A percentile compares a stretch with the other conserved stretches of the same genome.
Evolutionary conservation across 2,113 vertebrate genomes (phyloP).

Genomic region (Mustelus asterias): DNA sequence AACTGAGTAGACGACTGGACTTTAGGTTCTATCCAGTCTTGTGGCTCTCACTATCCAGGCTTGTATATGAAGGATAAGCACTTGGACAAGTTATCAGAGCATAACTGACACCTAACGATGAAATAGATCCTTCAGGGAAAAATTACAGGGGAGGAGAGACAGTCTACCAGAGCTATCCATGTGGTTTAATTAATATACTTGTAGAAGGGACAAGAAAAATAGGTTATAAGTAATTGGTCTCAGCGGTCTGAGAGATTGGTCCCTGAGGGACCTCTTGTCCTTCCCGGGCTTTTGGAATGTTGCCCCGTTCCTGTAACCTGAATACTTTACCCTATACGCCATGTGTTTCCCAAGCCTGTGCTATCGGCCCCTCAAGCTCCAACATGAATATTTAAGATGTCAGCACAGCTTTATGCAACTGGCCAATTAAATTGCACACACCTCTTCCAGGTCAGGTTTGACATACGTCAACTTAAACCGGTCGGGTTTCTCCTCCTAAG

Average conservation of each 20-base stretch:
- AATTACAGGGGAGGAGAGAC: neutral
- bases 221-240: neutral
- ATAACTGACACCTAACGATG: neutral
- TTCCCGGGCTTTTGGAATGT: neutral
- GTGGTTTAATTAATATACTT: neutral
- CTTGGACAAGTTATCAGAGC: neutral
- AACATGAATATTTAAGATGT: constrained; percentile 4
- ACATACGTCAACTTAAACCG: neutral
- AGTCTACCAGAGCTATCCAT: neutral
- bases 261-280: neutral
- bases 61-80: neutral
- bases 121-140: neutral
- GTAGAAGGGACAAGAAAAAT: constrained; percentile 3
- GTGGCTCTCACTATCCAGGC: neutral
- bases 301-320: neutral
- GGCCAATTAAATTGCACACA: neutral
- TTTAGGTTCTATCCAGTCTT: neutral
- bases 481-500: neutral
- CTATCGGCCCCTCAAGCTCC: neutral
- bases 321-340: neutral
- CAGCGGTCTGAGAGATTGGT: neutral
- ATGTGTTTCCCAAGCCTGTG: neutral
- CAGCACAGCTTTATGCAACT: neutral
- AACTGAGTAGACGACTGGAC: neutral
- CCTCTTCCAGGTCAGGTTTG: neutral